Evolutionary conservation across 2,888 invertebrate genomes (phyloP), one percentile per base, ranked within the genome.

Genomic region (Ceramica pisi): DNA sequence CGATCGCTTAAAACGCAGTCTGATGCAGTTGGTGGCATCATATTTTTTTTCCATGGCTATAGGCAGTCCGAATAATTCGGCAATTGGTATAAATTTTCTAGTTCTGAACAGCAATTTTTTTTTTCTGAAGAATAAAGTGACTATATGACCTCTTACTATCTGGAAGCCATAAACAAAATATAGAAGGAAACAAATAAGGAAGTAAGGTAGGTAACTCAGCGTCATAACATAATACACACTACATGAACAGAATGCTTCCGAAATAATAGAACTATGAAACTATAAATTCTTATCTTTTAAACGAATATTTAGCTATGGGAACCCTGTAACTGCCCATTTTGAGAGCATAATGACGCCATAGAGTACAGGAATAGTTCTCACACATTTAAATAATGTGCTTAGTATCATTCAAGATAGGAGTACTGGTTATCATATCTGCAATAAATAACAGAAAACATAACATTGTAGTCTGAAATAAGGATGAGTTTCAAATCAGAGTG

Each of bases 261-360:
- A 80, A 72, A 72, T 83, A 80, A 73, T 57, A 21, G n/a, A 66
- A 55, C 44, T 67, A 50, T 66, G 51, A 26, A 60, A 51, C 55
- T 50, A 68, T 84, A 62, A 70, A 81, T 70, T n/a, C 62, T 81
- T 81, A 81, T 81, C 69, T 71, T 44, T 44, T 65, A 80, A 79
- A 75, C 69, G 75, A 26, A 62, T 71, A 68, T 70, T 26, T 68
- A 65, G 70, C 12, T 48, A 70, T 80, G 80, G 65, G 80, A 80
- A 80, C 59, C 10, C 50, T 16, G 64, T 67, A 80, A 75, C 59
- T 83, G 48, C 59, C 59, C 12, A 80, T 83, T 80, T 72, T 75
- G 56, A 61, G 75, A 75, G 21, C 53, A 64, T 66, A 81, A 78
- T 75, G 57, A 60, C 48, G 48, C 70, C 61, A 35, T 41, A 77